These are phyloP conservation scores for Acrobasis repandana DNA, from an alignment of 2,888 invertebrate species.

Conservation along the genomic window DNA sequence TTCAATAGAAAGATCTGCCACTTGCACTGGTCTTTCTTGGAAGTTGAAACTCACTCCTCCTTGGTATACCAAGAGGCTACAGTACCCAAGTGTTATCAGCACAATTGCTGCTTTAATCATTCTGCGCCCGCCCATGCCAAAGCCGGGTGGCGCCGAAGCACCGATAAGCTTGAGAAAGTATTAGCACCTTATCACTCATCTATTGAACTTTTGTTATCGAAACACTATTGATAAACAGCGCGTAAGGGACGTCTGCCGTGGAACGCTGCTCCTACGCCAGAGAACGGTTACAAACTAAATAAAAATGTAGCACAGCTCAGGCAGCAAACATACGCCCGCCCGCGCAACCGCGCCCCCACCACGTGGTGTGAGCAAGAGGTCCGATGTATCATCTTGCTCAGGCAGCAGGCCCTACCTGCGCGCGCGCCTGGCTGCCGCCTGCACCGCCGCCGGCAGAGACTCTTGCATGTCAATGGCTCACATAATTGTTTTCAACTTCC, in stretches of 20 bases:
- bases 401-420: slow-evolving; percentile 69
- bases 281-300: slow-evolving; percentile 81
- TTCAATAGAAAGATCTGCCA: slow-evolving; percentile 71
- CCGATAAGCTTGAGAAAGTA: slow-evolving; percentile 58
- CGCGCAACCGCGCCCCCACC: slow-evolving; percentile 73
- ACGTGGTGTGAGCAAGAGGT: slow-evolving; percentile 65
- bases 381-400: slow-evolving; percentile 41
- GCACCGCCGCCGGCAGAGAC: slow-evolving; percentile 63
- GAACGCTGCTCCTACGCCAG: slow-evolving; percentile 49
- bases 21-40: slow-evolving; percentile 76
- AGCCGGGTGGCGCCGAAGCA: slow-evolving; percentile 67
- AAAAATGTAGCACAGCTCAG: slow-evolving; percentile 83
- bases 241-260: slow-evolving; percentile 37
- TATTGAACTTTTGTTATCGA: slow-evolving; percentile 69
- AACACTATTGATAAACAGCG: slow-evolving; percentile 61
- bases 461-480: slow-evolving; percentile 76
- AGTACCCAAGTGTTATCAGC: slow-evolving; percentile 82
- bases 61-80: slow-evolving; percentile 85
- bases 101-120: slow-evolving; percentile 77
- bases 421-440: slow-evolving; percentile 69
- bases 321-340: slow-evolving; percentile 74
- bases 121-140: slow-evolving; percentile 74
- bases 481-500: slow-evolving; percentile 64
- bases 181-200: slow-evolving; percentile 73
- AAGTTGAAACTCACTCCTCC: slow-evolving; percentile 77